Conservation (phyloP, 1,140 invertebrate species). For the Helicoverpa armigera region DNA sequence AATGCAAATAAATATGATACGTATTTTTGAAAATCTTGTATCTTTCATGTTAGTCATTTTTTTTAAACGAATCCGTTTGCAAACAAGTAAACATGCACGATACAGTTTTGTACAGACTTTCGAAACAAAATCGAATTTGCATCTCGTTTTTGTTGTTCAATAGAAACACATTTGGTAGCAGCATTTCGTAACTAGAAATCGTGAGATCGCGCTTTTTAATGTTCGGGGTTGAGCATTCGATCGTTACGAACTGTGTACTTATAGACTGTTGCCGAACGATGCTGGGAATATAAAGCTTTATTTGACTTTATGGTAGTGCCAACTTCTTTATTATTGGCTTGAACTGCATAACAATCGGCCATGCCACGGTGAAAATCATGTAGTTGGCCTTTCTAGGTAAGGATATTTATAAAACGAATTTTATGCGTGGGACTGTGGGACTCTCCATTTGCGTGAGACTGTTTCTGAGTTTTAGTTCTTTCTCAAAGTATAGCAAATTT, state of each 20-base stretch:
- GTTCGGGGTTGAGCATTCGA: constrained; percentile 26
- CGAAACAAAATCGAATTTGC: constrained; percentile 6
- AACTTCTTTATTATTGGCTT: neutral
- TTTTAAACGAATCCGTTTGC: too few species aligned
- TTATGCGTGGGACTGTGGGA: too few species aligned
- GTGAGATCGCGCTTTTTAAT: constrained; percentile 28
- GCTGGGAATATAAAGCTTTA: constrained; percentile 5
- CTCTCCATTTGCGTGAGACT: too few species aligned
- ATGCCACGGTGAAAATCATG: too few species aligned
- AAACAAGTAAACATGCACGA: neutral
- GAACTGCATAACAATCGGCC: too few species aligned
- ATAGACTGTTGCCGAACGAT: neutral
- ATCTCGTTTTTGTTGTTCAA: neutral
- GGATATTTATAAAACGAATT: too few species aligned
- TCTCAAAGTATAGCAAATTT: too few species aligned
- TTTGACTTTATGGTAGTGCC: constrained; percentile 1
- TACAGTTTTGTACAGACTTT: neutral
- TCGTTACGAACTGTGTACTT: constrained; percentile 3
- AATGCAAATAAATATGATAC: too few species aligned
- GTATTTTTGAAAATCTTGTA: too few species aligned
- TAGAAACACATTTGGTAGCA: constrained; percentile 19
- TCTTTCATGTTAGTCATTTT: too few species aligned
- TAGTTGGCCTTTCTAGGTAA: too few species aligned
- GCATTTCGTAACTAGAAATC: constrained; percentile 26
- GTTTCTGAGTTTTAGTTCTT: too few species aligned